Evolutionary conservation across 1,140 invertebrate species (phyloP).

Genomic region (Drosophila melanogaster): Release_6_plus_ISO1_MT NC_004354.4:19032501-19033000

Average conservation of each 20-base stretch:
- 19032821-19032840: slow-evolving; percentile 37
- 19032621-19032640: not conserved
- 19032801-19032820: slow-evolving; percentile 35
- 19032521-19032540: slow-evolving; percentile 1
- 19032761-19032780: not conserved
- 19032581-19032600: slow-evolving; percentile 18
- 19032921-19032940: not conserved
- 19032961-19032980: too few species aligned
- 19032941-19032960: not conserved
- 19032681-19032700: slow-evolving; percentile 42
- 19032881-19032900: not conserved
- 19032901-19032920: slow-evolving; percentile 6
- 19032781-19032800: slow-evolving; percentile 4
- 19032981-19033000: too few species aligned
- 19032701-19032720: slow-evolving; percentile 21
- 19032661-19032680: not conserved
- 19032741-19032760: not conserved
- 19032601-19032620: not conserved
- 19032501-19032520: slow-evolving; percentile 6
- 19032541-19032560: slow-evolving; percentile 24
- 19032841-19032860: slow-evolving; percentile 8
- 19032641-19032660: not conserved
- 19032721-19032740: not conserved
- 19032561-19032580: slow-evolving; percentile 40
- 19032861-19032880: slow-evolving; percentile 22